Conservation (phyloP, 2,888 invertebrate species). For the Monopis laevigella region DNA sequence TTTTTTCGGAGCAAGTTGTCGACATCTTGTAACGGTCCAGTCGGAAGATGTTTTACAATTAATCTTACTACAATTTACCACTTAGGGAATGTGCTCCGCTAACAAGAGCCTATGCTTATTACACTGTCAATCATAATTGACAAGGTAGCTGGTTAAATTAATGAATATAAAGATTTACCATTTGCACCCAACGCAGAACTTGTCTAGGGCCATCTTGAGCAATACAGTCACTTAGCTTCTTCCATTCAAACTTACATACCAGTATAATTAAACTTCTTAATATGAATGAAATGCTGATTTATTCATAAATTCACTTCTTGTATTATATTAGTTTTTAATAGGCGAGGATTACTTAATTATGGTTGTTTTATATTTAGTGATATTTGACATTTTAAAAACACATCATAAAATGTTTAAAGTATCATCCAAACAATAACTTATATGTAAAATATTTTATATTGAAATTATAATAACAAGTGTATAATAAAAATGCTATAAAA, state of each 20-base stretch:
- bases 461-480: too few relatives aligned
- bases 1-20: background rate
- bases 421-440: background rate
- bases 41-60: constrained; percentile 2
- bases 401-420: background rate
- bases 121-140: constrained; percentile 33
- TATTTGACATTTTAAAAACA: constrained; percentile 1
- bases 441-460: background rate
- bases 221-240: too few relatives aligned
- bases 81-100: background rate
- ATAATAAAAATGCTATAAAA: constrained; percentile 8
- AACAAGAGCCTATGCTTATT: constrained; percentile 27
- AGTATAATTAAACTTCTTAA: too few relatives aligned
- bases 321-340: background rate
- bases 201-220: background rate
- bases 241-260: too few relatives aligned
- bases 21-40: background rate
- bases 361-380: background rate
- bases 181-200: background rate
- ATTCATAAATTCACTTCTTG: background rate
- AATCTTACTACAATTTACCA: constrained; percentile 10
- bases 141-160: constrained; percentile 23
- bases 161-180: constrained; percentile 19
- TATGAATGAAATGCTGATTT: background rate
- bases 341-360: background rate